Conservation (phyloP, 2,888 invertebrate species). For the Crocallis elinguaria region DNA sequence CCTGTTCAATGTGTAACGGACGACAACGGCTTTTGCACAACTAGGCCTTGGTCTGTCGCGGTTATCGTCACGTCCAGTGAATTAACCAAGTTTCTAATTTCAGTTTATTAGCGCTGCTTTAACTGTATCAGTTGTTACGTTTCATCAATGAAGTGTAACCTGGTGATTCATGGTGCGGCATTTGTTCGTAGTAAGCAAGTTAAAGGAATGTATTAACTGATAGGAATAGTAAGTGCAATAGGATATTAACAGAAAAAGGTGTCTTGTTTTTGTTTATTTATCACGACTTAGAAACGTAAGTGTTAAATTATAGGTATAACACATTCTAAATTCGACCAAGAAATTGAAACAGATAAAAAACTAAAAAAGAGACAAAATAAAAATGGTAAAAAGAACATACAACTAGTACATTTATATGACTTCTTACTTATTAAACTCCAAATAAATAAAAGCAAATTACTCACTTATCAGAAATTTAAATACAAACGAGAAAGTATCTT, state of each 20-base stretch:
- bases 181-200: constrained; percentile 23
- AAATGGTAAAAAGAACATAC: too few species aligned
- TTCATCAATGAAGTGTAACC: constrained; percentile 40
- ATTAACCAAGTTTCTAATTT: constrained; percentile 59
- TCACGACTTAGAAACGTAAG: neutral
- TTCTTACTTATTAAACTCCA: too few species aligned
- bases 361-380: too few species aligned
- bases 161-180: constrained; percentile 30
- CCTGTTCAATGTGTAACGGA: constrained; percentile 64
- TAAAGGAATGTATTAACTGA: constrained; percentile 19
- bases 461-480: too few species aligned
- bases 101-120: constrained; percentile 33
- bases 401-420: too few species aligned
- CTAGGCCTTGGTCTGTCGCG: constrained; percentile 61
- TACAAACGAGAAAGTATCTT: too few species aligned
- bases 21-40: constrained; percentile 74
- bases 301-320: neutral
- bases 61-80: constrained; percentile 56
- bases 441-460: too few species aligned
- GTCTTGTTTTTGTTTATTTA: neutral
- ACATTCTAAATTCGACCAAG: neutral
- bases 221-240: constrained; percentile 13
- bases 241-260: neutral
- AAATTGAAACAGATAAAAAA: neutral
- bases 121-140: constrained; percentile 36